Conservation (phyloP, 2,888 invertebrate genomes). For the Urechis unicinctus region DNA sequence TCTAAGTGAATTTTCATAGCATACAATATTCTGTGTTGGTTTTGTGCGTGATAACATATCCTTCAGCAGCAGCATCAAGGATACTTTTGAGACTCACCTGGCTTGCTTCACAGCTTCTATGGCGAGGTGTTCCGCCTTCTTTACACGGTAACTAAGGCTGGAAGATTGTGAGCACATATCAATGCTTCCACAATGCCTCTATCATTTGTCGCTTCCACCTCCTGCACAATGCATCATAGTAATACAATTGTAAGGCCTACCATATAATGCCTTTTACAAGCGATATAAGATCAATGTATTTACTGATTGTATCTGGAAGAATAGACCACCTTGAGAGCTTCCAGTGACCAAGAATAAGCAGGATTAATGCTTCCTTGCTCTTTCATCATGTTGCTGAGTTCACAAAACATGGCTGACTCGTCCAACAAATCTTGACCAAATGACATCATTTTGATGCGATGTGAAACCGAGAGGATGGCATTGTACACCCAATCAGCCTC, state of each 20-base stretch:
- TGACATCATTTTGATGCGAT: slow-evolving; percentile 39
- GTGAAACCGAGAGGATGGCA: slow-evolving; percentile 29
- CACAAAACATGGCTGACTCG: slow-evolving; percentile 28
- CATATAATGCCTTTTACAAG: too few species aligned
- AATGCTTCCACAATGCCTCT: slow-evolving; percentile 30
- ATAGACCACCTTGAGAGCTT: slow-evolving; percentile 36
- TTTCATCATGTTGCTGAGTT: slow-evolving; percentile 30
- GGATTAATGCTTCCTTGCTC: slow-evolving; percentile 36
- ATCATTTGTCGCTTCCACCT: slow-evolving; percentile 24
- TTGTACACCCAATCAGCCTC: slow-evolving; percentile 31
- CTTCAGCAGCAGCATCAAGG: slow-evolving; percentile 1
- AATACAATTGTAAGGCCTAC: too few species aligned
- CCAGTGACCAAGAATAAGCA: slow-evolving; percentile 33
- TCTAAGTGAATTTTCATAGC: not conserved
- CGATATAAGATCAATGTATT: too few species aligned
- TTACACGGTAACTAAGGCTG: slow-evolving; percentile 32
- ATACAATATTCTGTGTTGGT: too few species aligned
- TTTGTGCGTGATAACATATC: too few species aligned
- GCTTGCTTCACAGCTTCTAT: slow-evolving; percentile 35
- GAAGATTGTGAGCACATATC: slow-evolving; percentile 34
- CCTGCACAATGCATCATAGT: too few species aligned
- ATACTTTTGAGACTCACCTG: slow-evolving; percentile 21
- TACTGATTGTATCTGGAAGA: too few species aligned
- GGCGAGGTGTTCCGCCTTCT: slow-evolving; percentile 33
- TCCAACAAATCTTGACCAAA: slow-evolving; percentile 37